A percentile compares a stretch with the other conserved stretches of the same genome.
Evolutionary conservation across 2,113 vertebrate species (phyloP).

Genomic region (Rafetus swinhoei): DNA sequence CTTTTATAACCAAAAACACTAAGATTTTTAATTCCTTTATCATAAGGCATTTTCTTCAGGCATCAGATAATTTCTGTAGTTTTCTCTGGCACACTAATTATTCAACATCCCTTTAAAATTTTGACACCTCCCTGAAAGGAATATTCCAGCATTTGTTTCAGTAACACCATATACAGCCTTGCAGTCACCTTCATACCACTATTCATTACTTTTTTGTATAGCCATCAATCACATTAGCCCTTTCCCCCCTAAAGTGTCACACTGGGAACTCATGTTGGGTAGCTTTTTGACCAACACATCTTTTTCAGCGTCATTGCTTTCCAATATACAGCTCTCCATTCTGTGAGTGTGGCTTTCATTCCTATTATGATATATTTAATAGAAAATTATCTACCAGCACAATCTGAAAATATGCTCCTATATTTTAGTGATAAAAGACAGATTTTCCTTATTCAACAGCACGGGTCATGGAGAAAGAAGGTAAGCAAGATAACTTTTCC

Average conservation of each 20-base stretch:
- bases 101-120: background rate
- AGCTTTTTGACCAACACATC: background rate
- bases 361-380: background rate
- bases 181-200: background rate
- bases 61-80: background rate
- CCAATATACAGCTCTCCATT: background rate
- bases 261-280: background rate
- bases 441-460: background rate
- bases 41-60: background rate
- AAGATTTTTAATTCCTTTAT: background rate
- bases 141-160: background rate
- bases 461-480: background rate
- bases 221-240: rapidly evolving
- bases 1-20: background rate
- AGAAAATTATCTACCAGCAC: background rate
- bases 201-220: background rate
- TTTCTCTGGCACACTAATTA: background rate
- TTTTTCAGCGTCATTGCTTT: background rate
- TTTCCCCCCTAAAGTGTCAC: background rate
- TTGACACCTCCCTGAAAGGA: background rate
- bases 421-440: background rate
- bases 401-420: background rate
- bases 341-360: background rate
- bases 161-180: background rate
- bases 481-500: background rate